Evolutionary conservation across 2,113 vertebrate genomes (phyloP).

Genomic region (Burhinus oedicnemus): DNA sequence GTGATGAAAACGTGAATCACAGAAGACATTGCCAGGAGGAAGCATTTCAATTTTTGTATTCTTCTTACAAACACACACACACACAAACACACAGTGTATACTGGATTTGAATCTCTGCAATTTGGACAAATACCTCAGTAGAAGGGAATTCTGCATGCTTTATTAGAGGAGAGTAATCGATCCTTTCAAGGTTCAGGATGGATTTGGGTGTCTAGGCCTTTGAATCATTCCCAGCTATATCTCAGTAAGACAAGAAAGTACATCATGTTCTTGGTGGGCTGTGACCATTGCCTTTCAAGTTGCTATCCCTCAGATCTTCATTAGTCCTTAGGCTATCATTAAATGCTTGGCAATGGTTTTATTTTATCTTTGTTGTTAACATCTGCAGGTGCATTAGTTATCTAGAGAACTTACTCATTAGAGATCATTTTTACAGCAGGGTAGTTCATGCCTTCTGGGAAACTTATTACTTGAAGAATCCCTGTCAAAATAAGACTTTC

Average conservation of each 20-base stretch:
- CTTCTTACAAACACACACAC: background rate
- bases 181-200: background rate
- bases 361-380: constrained; percentile 9
- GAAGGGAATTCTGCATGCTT: background rate
- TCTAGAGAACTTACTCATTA: constrained; percentile 5
- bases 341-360: constrained; percentile 28
- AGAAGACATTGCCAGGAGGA: background rate
- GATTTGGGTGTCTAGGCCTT: background rate
- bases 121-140: background rate
- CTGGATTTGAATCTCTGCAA: no score
- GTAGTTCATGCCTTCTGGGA: constrained; percentile 16
- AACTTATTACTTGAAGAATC: background rate
- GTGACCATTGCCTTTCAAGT: constrained; percentile 22
- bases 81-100: background rate
- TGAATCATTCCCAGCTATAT: background rate
- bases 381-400: constrained; percentile 30
- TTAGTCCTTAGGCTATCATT: constrained; percentile 41
- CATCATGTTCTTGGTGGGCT: constrained; percentile 11
- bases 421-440: background rate
- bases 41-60: background rate
- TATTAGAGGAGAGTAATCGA: background rate
- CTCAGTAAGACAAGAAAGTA: background rate
- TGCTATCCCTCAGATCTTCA: constrained; percentile 30
- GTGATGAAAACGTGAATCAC: background rate
- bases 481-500: background rate